phyloP scores from a whole-genome alignment of 2,797 vertebrate genomes.

The Mus minutoides region DNA sequence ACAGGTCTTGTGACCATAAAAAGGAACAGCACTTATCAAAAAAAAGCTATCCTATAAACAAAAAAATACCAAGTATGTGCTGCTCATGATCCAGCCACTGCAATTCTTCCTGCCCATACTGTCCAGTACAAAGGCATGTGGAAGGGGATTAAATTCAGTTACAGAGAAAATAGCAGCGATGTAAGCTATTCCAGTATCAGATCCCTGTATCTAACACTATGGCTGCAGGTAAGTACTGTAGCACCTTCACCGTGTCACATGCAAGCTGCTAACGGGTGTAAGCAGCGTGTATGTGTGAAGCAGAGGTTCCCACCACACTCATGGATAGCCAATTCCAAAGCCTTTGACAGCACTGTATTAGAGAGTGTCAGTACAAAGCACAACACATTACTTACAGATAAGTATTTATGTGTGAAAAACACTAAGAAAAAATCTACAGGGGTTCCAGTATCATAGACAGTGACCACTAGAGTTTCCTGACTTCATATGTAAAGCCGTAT shows the following conservation, averaged over 20 bases:
- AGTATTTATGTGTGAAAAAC: not conserved
- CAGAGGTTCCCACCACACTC: not conserved
- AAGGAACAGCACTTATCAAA: slow-evolving; percentile 40
- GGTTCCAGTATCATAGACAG: not conserved
- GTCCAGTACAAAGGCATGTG: slow-evolving; percentile 6
- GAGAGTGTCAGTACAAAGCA: slow-evolving; percentile 36
- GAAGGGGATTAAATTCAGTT: not conserved
- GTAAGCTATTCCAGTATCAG: not conserved
- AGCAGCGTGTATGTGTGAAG: not conserved
- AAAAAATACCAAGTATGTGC: slow-evolving; percentile 21
- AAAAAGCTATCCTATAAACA: slow-evolving; percentile 9
- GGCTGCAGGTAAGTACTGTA: not conserved
- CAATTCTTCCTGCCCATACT: slow-evolving; percentile 12
- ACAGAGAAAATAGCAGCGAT: slow-evolving; percentile 24
- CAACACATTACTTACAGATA: slow-evolving; percentile 9
- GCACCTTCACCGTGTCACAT: slow-evolving; percentile 6
- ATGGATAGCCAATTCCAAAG: slow-evolving; percentile 4
- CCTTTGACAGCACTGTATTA: not conserved
- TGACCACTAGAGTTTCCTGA: not conserved
- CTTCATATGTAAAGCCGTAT: not conserved
- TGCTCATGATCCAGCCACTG: slow-evolving; percentile 20
- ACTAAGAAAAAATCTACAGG: not conserved
- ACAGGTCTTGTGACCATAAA: slow-evolving; percentile 32
- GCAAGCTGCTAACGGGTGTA: not conserved
- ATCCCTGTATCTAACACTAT: slow-evolving; percentile 4